phyloP scores from a whole-genome alignment of 2,888 invertebrate species.

The Resseliella maxima region DNA sequence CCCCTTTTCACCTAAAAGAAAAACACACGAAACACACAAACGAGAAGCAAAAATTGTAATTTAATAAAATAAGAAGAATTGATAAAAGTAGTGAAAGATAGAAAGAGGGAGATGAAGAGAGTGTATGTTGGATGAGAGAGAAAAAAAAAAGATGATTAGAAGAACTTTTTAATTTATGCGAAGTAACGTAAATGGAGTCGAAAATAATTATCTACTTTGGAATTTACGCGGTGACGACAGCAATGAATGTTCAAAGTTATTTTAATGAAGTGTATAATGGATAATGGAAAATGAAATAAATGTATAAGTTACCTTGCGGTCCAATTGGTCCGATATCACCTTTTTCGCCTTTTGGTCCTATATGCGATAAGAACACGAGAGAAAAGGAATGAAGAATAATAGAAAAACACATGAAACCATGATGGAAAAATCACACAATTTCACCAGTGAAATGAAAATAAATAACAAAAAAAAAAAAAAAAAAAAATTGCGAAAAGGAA shows the following conservation, averaged over 20 bases:
- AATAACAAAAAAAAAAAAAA: background rate
- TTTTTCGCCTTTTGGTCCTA: slow-evolving; percentile 65
- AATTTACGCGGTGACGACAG: too few relatives aligned
- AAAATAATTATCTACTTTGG: background rate
- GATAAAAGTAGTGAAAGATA: too few relatives aligned
- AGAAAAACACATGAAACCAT: slow-evolving; percentile 15
- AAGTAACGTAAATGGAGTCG: background rate
- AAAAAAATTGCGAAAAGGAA: background rate
- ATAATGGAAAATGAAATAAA: background rate
- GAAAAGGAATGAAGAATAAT: too few relatives aligned
- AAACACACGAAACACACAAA: background rate
- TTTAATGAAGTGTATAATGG: background rate
- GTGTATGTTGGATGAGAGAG: too few relatives aligned
- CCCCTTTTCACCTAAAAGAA: slow-evolving; percentile 81
- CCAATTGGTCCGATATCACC: slow-evolving; percentile 75
- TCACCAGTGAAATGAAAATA: too few relatives aligned
- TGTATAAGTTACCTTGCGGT: slow-evolving; percentile 66
- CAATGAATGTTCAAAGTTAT: background rate
- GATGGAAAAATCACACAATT: too few relatives aligned
- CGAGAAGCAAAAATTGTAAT: background rate
- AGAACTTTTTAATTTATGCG: background rate
- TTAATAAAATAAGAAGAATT: background rate
- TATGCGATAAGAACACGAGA: slow-evolving; percentile 38
- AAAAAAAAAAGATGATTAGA: background rate
- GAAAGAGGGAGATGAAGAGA: too few relatives aligned